A percentile compares a stretch with the other conserved stretches of the same genome.
These are phyloP conservation scores for Hippocampus barbouri DNA, from an alignment of 2,113 vertebrate species.

Conservation along the genomic window DNA sequence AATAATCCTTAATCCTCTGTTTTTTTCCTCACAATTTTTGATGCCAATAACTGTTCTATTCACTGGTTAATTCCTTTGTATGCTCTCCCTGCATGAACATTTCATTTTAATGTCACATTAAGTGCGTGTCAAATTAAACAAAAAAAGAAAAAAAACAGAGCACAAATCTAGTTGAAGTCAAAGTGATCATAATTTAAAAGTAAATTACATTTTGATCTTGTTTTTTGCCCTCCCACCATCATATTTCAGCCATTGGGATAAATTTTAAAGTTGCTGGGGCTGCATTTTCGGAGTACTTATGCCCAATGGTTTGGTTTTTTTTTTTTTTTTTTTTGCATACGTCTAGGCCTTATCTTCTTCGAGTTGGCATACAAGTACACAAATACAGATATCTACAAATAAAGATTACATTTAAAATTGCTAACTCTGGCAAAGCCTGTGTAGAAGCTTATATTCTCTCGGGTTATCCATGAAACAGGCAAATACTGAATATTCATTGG, in stretches of 20 bases:
- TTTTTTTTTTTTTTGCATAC: too few species aligned
- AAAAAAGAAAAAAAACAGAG: neutral
- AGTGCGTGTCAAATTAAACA: neutral
- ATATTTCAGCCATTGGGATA: too few species aligned
- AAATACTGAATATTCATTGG: neutral
- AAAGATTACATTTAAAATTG: too few species aligned
- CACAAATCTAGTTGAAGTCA: neutral
- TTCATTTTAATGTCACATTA: neutral
- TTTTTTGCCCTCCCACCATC: neutral
- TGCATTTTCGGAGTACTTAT: too few species aligned
- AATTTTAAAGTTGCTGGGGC: too few species aligned
- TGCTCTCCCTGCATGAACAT: neutral
- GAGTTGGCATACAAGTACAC: too few species aligned
- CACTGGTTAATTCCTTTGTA: conserved; percentile 10
- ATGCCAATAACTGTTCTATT: conserved; percentile 4
- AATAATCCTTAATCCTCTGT: conserved; percentile 18
- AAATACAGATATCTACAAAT: too few species aligned
- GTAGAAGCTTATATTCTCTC: too few species aligned
- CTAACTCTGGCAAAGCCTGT: too few species aligned
- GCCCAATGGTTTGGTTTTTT: too few species aligned
- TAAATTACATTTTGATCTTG: neutral
- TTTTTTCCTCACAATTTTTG: conserved; percentile 10
- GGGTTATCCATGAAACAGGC: neutral
- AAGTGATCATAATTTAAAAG: neutral
- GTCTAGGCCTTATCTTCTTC: too few species aligned